These are phyloP conservation scores for Corapipo altera DNA, from an alignment of 2,113 vertebrate genomes.

Conservation along the genomic window DNA sequence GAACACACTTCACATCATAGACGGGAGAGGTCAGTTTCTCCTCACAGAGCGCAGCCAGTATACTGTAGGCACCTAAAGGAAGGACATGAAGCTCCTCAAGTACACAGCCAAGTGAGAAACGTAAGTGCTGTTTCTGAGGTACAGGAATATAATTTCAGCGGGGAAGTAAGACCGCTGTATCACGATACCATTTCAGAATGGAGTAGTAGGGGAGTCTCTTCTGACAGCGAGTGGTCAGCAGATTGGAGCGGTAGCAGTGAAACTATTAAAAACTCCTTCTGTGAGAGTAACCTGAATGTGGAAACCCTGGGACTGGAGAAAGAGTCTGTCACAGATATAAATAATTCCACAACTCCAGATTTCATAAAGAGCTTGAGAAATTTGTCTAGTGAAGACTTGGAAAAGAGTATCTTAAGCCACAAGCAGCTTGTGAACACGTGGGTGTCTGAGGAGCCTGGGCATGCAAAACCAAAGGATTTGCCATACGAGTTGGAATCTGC, in stretches of 20 bases:
- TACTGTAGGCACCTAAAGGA: slow-evolving; percentile 33
- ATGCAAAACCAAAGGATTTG: slow-evolving; percentile 18
- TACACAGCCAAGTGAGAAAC: slow-evolving; percentile 1
- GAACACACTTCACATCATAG: slow-evolving; percentile 46
- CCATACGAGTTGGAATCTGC: slow-evolving; percentile 2
- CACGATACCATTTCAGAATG: slow-evolving; percentile 56
- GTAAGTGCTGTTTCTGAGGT: not conserved
- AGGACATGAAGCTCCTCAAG: slow-evolving; percentile 10
- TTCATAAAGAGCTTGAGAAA: slow-evolving; percentile 63
- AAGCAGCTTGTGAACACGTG: slow-evolving; percentile 62
- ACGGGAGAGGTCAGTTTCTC: slow-evolving; percentile 17
- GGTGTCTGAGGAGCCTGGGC: slow-evolving; percentile 26
- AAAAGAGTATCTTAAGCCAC: slow-evolving; percentile 63
- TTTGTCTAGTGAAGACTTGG: slow-evolving; percentile 58
- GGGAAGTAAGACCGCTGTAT: not conserved
- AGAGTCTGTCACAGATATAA: slow-evolving; percentile 54
- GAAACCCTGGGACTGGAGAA: slow-evolving; percentile 43
- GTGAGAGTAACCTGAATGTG: slow-evolving; percentile 58
- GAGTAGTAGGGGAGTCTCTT: slow-evolving; percentile 39
- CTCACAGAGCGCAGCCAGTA: not conserved
- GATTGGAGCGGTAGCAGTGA: slow-evolving; percentile 34
- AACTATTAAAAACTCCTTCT: slow-evolving; percentile 60
- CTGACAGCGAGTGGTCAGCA: slow-evolving; percentile 60
- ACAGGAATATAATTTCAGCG: slow-evolving; percentile 40
- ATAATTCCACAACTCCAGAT: slow-evolving; percentile 64